Evolutionary conservation across 2,797 vertebrate species (phyloP).

Genomic region (Garrulus glandarius): DNA sequence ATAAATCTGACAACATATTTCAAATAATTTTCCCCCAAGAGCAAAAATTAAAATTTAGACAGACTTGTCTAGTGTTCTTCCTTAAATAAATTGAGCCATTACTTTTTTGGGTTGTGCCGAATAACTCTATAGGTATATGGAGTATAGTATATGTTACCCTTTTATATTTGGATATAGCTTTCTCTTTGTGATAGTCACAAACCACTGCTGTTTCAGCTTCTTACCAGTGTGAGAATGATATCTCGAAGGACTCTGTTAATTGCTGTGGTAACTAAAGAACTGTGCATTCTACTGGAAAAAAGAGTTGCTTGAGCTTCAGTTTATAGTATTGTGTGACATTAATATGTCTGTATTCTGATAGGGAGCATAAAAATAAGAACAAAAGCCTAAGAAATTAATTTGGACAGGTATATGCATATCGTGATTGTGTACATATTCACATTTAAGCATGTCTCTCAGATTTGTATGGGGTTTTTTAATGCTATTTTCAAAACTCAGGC

Average conservation of each 20-base stretch:
- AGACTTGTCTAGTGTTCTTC: not conserved
- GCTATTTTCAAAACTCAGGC: not conserved
- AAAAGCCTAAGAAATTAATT: not conserved
- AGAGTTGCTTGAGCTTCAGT: not conserved
- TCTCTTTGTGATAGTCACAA: accelerated
- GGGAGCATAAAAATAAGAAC: not conserved
- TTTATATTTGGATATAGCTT: not conserved
- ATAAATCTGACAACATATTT: not conserved
- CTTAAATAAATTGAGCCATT: not conserved
- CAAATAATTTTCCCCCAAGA: not conserved
- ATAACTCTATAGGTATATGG: not conserved
- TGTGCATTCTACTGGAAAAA: not conserved
- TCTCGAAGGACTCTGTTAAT: not conserved
- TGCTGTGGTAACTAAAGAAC: not conserved
- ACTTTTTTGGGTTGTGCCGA: not conserved
- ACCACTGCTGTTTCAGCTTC: not conserved
- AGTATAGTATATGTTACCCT: not conserved
- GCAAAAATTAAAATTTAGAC: not conserved
- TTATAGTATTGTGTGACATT: not conserved
- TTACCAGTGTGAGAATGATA: not conserved
- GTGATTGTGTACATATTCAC: not conserved
- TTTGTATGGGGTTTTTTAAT: not conserved
- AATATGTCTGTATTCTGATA: not conserved
- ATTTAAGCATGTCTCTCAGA: not conserved
- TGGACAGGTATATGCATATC: not conserved